phyloP scores from a whole-genome alignment of 2,113 vertebrate species.

The Ctenomys sociabilis region DNA sequence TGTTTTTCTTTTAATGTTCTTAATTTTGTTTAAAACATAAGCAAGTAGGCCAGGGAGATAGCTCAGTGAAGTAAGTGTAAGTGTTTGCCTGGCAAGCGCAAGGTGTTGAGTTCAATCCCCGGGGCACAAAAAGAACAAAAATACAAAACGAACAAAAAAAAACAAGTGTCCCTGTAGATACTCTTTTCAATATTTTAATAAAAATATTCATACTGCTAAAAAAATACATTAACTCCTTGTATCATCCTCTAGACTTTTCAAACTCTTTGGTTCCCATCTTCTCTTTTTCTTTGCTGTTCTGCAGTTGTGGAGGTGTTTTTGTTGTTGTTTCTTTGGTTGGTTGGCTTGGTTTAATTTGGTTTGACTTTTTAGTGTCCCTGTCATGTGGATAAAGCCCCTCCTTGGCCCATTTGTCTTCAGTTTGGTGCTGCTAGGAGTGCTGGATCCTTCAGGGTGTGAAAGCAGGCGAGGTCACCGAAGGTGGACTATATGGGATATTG shows the following conservation, averaged over 20 bases:
- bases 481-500: not conserved
- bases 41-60: not conserved
- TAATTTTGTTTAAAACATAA: not conserved
- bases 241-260: not conserved
- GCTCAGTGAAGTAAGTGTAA: too few species aligned
- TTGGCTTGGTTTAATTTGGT: not conserved
- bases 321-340: not conserved
- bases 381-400: too few species aligned
- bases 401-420: too few species aligned
- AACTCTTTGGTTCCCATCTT: not conserved
- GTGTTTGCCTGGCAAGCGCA: too few species aligned
- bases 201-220: not conserved
- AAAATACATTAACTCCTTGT: not conserved
- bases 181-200: not conserved
- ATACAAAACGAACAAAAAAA: too few species aligned
- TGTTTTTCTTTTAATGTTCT: not conserved
- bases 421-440: not conserved
- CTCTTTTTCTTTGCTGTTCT: not conserved
- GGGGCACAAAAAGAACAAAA: too few species aligned
- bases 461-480: not conserved
- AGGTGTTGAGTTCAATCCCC: too few species aligned
- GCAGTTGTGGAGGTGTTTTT: not conserved
- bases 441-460: not conserved
- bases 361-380: not conserved
- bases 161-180: not conserved